phyloP scores from a whole-genome alignment of 1,140 invertebrate species.

The Melanaphis sacchari region DNA sequence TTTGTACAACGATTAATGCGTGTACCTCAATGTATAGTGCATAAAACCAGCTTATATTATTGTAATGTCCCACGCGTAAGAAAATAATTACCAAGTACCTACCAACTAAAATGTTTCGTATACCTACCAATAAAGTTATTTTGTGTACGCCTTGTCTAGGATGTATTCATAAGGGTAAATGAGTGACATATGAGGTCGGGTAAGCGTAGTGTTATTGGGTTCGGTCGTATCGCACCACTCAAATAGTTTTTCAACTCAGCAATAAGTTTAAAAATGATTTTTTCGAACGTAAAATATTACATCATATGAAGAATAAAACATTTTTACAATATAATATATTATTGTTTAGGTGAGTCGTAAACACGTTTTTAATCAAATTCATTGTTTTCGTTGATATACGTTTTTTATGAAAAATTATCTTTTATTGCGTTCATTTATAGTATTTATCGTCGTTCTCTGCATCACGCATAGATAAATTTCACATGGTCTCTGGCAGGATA shows the following conservation, averaged over 20 bases:
- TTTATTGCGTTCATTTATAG: neutral
- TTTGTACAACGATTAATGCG: neutral
- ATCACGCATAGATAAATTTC: neutral
- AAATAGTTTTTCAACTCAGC: neutral
- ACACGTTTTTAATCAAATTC: neutral
- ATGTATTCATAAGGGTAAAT: neutral
- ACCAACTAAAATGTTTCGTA: neutral
- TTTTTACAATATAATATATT: neutral
- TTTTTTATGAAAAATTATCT: neutral
- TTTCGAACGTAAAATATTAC: neutral
- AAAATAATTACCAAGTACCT: neutral
- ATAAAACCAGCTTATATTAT: neutral
- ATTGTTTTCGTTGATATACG: neutral
- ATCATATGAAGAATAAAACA: neutral
- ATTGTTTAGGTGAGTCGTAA: neutral
- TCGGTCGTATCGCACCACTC: neutral
- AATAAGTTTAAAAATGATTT: neutral
- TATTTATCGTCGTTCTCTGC: neutral
- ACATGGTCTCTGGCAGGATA: neutral
- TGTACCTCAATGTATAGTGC: neutral
- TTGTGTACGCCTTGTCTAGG: neutral
- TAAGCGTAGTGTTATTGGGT: neutral
- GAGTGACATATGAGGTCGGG: neutral
- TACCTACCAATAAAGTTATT: neutral
- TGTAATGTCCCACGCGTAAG: neutral